These are phyloP conservation scores for Platorchestia sp. DNA, from an alignment of 1,140 invertebrate genomes.

Conservation along the genomic window DNA sequence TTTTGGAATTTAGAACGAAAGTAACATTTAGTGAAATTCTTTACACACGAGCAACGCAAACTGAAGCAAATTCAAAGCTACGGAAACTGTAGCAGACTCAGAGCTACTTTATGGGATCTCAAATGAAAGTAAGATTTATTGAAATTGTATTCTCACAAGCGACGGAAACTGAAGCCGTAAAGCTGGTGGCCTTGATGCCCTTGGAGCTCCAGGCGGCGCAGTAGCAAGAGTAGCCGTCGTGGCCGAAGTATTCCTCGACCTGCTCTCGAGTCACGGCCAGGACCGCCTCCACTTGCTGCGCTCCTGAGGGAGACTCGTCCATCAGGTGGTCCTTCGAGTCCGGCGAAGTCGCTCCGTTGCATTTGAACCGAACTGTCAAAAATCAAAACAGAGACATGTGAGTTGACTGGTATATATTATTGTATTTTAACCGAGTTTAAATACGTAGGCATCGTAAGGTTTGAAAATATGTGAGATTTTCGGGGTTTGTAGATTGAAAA, in stretches of 20 bases:
- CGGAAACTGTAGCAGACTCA: too few species aligned
- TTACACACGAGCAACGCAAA: too few species aligned
- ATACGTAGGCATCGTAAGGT: too few species aligned
- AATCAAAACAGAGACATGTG: not conserved
- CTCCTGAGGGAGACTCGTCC: conserved; percentile 88
- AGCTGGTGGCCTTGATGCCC: conserved; percentile 9
- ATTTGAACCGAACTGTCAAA: conserved; percentile 82
- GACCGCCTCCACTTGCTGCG: conserved; percentile 87
- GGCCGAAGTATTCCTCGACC: conserved; percentile 91
- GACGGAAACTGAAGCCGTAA: not conserved
- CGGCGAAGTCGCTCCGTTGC: conserved; percentile 78
- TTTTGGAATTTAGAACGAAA: too few species aligned
- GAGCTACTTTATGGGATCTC: too few species aligned
- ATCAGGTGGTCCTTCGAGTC: conserved; percentile 72
- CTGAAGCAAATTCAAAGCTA: too few species aligned
- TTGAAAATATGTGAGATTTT: too few species aligned
- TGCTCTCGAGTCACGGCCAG: conserved; percentile 89
- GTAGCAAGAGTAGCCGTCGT: conserved; percentile 78
- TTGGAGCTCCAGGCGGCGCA: conserved; percentile 23
- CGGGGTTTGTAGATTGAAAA: too few species aligned
- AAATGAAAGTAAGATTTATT: too few species aligned
- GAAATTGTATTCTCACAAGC: conserved; percentile 1
- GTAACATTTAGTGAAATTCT: too few species aligned
- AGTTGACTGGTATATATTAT: too few species aligned
- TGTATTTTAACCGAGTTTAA: too few species aligned